Evolutionary conservation across 2,113 vertebrate genomes (phyloP), one percentile per base, ranked within the genome.

Genomic region (Beaufortia kweichowensis): DNA sequence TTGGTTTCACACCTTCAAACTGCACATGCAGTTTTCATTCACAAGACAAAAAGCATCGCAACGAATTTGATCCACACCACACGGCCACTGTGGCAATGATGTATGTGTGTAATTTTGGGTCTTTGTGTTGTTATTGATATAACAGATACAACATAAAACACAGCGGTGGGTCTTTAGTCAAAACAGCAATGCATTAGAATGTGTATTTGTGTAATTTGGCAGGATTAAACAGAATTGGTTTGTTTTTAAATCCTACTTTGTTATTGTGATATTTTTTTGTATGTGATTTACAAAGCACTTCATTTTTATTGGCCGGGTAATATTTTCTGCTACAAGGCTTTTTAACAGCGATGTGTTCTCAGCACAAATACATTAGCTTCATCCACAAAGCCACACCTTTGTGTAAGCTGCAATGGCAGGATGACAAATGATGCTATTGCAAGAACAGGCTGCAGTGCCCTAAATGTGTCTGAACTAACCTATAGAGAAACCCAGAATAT

Each of bases 371-470:
- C 17, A 14, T 62, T 41, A 46, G 57, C 17, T 17, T 68, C 19
- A 55, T 55, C 48, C 67, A 79, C 63, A 66, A 66, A 31, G 77
- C 57, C 77, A 55, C 48, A 56, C 61, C 48, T 56, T 65, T 48
- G 24, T 41, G 26, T 66, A 43, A 60, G 35, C n/a, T 46, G 75
- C 33, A n/a, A 24, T 71, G 55, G 24, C 62, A 76, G 62, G 39
- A 71, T 71, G 68, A 71, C 53, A 41, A 71, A 71, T 71, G 33
- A 35, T 12, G 68, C 68, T 57, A 59, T 41, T 28, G 68, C 68
- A n/a, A 19, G 33, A 71, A 55, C 7, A 14, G 46, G 29, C 50
- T 33, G 50, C 21, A 21, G 29, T 71, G 68, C 21, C 68, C 68
- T 71, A 7, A 59, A 59, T 59, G 68, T 71, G 68, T 71, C 68